Evolutionary conservation across 2,797 vertebrate species (phyloP).

Genomic region (Nasua narica): DNA sequence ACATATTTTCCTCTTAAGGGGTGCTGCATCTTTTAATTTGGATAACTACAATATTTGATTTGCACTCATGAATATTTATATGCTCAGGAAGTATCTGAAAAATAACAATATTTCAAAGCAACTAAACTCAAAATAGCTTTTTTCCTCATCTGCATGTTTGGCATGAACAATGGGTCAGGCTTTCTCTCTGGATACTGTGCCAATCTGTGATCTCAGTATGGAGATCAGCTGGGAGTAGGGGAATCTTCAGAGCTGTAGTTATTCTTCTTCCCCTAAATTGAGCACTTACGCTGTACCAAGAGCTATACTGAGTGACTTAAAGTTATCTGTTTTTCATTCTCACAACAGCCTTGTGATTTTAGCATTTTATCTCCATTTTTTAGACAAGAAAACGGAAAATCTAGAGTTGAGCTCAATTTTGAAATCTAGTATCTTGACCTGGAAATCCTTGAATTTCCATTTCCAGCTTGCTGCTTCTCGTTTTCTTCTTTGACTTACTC

Average conservation of each 20-base stretch:
- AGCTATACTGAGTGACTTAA: background rate
- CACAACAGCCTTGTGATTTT: background rate
- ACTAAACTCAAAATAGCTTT: conserved; percentile 48
- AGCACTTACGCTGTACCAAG: accelerated
- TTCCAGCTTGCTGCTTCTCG: background rate
- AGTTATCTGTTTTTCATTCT: background rate
- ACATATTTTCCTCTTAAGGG: conserved; percentile 67
- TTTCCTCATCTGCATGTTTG: background rate
- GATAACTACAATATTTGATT: conserved; percentile 70
- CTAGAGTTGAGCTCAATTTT: background rate
- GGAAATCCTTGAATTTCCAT: background rate
- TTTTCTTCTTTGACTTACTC: background rate
- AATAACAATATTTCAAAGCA: conserved; percentile 58
- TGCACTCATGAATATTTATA: conserved; percentile 81
- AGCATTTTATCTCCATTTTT: background rate
- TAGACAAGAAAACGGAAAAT: background rate
- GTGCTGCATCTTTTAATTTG: conserved; percentile 70
- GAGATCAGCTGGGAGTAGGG: background rate
- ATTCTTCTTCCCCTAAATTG: background rate
- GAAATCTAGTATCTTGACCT: background rate
- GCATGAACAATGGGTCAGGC: background rate
- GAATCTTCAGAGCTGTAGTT: background rate
- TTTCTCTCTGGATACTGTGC: background rate
- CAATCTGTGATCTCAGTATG: background rate
- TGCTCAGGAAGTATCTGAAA: conserved; percentile 16